A percentile compares a stretch with the other conserved stretches of the same genome.
These are phyloP conservation scores for Parasteatoda lunata DNA, from an alignment of 2,888 invertebrate species.

Conservation along the genomic window DNA sequence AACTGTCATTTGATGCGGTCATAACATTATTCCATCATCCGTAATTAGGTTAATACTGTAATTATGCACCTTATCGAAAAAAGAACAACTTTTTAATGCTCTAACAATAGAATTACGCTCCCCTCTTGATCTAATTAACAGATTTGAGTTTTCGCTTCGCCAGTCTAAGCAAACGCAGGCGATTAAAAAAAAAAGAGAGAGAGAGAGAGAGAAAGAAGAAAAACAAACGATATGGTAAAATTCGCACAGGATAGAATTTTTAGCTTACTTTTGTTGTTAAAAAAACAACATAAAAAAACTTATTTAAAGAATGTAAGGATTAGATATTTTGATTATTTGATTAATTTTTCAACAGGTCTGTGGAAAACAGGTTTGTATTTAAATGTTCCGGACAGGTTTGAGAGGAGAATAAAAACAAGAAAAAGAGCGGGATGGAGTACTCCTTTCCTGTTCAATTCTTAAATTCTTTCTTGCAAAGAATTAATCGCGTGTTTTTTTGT, in stretches of 20 bases:
- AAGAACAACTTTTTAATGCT: constrained; percentile 40
- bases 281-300: neutral
- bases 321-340: constrained; percentile 1
- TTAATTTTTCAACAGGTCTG: constrained; percentile 44
- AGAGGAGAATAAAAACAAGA: neutral
- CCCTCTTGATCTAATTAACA: constrained; percentile 43
- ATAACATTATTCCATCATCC: neutral
- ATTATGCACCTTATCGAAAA: constrained; percentile 32
- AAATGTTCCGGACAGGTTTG: constrained; percentile 28
- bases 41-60: constrained; percentile 55
- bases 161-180: neutral
- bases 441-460: neutral
- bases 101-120: constrained; percentile 47
- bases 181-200: neutral
- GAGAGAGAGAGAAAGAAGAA: neutral
- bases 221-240: neutral
- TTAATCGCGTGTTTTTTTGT: neutral
- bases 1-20: neutral
- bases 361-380: constrained; percentile 47
- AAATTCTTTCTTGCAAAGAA: neutral
- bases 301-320: neutral
- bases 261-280: neutral
- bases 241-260: neutral
- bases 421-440: neutral
- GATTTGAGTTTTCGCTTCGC: neutral